Evolutionary conservation across 2,113 vertebrate species (phyloP).

Genomic region (Morphnarchus princeps): DNA sequence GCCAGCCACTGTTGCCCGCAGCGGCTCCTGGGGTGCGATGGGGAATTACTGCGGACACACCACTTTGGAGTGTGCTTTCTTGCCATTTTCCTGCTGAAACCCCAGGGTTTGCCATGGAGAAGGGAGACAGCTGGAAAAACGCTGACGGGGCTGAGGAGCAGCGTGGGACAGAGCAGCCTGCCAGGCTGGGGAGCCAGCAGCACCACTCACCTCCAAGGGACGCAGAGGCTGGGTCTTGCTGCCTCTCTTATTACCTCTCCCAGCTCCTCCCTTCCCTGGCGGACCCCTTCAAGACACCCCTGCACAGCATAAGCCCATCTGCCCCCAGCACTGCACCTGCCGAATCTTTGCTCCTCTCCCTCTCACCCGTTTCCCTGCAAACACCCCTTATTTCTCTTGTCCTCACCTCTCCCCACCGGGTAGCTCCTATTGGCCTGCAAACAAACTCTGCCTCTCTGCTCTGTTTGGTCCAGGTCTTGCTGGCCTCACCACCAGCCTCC

Average conservation of each 20-base stretch:
- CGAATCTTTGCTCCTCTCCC: not conserved
- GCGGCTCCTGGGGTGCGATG: not conserved
- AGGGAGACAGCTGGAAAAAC: not conserved
- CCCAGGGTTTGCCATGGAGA: not conserved
- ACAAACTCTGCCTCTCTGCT: not conserved
- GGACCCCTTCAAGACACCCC: not conserved
- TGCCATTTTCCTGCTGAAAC: not conserved
- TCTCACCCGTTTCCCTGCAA: not conserved
- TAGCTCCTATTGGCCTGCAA: not conserved
- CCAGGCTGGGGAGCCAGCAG: not conserved
- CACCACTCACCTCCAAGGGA: rapidly evolving
- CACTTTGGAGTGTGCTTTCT: not conserved
- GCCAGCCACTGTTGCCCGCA: rapidly evolving
- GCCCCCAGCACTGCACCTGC: not conserved
- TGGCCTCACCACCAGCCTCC: not conserved
- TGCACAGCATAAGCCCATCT: not conserved
- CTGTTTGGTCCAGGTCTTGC: not conserved
- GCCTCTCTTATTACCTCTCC: not conserved
- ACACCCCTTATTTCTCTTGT: not conserved
- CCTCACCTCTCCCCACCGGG: not conserved
- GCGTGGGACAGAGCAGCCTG: not conserved
- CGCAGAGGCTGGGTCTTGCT: rapidly evolving
- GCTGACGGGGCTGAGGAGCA: not conserved
- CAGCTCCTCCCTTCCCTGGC: not conserved
- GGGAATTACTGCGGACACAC: not conserved